A percentile compares a stretch with the other conserved stretches of the same genome.
Conservation (phyloP, 1,140 invertebrate genomes). For the Euglossa dilemma region DNA sequence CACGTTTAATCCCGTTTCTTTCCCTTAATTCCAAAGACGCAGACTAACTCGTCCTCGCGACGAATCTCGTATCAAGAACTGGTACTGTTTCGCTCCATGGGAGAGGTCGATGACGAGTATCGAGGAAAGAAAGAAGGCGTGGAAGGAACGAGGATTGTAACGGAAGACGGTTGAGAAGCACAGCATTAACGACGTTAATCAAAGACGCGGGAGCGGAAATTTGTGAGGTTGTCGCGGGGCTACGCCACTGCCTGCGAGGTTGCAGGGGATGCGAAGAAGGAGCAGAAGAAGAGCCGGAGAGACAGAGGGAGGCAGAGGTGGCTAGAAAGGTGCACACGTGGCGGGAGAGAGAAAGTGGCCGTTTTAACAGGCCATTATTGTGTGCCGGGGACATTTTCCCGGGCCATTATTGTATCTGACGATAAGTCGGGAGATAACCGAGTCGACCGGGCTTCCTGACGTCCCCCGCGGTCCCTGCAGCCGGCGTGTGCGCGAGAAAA, state of each 20-base stretch:
- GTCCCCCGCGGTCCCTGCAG: slow-evolving; percentile 58
- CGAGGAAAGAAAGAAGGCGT: background rate
- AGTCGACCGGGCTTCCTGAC: slow-evolving; percentile 49
- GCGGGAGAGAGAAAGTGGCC: slow-evolving; percentile 49
- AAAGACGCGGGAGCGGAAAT: background rate
- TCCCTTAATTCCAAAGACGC: no score
- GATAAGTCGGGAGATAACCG: slow-evolving; percentile 75
- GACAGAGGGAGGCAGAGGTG: background rate
- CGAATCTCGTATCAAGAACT: no score
- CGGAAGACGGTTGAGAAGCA: no score
- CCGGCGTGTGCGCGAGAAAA: slow-evolving; percentile 70
- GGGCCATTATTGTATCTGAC: slow-evolving; percentile 72
- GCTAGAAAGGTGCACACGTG: slow-evolving; percentile 38
- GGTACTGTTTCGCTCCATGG: fast-evolving
- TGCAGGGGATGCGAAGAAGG: slow-evolving; percentile 30
- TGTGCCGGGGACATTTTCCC: slow-evolving; percentile 68
- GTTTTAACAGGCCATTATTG: slow-evolving; percentile 73
- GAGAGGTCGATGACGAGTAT: background rate
- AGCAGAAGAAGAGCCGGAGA: slow-evolving; percentile 19
- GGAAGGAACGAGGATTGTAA: background rate
- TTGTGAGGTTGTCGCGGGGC: background rate
- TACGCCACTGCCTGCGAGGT: slow-evolving; percentile 27
- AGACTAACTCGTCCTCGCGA: background rate
- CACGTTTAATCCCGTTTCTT: no score
- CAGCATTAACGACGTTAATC: background rate